Base-by-base conservation (phyloP, 2,888 invertebrate genomes). In the Dolichomitus sp. region DNA sequence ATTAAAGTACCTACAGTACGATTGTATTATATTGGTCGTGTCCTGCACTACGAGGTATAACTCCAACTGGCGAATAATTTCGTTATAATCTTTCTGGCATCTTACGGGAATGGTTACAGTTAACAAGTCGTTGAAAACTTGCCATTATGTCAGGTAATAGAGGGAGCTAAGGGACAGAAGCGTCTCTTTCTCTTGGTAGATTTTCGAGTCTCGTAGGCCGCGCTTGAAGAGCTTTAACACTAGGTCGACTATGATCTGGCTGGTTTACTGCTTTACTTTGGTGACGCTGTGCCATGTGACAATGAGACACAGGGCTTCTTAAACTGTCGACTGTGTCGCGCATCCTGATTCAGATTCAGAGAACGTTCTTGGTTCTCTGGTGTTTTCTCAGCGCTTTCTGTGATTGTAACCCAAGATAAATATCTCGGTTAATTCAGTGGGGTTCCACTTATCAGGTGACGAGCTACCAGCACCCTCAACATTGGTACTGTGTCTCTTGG, bases 351-450 rank as follows among this genome's bases (percentile, higher is more conserved):
- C 59, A 73, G 66, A 84, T 83, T 84, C 83, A 77, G 63, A 14
- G 40, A 45, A 57, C 63, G 78, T 65, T 14, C 83, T 86, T 79
- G 69, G 80, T 40, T n/a, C 42, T 72, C 23, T 48, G 17, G 50
- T 40, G 69, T 63, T 65, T 57, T 37, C 40, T 65, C 45, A 52
- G 73, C 72, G 86, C 85, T 81, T 76, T 81, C 79, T 84, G 85
- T 86, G 87, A 89, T 88, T 88, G 87, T 88, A 86, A 86, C 87
- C 84, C 85, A 89, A 89, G 88, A 88, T 89, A 89, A 89, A 89
- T 88, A 89, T 88, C 87, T 88, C 85, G 83, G 87, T 85, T 89
- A 89, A 88, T 88, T 89, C 87, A 86, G 83, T 57, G 76, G 72
- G 75, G 77, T 65, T 40, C 66, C 70, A 83, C 79, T 83, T 79